Evolutionary conservation across 2,888 invertebrate species (phyloP).

Genomic region (Trissonchulus latispiculum): DNA sequence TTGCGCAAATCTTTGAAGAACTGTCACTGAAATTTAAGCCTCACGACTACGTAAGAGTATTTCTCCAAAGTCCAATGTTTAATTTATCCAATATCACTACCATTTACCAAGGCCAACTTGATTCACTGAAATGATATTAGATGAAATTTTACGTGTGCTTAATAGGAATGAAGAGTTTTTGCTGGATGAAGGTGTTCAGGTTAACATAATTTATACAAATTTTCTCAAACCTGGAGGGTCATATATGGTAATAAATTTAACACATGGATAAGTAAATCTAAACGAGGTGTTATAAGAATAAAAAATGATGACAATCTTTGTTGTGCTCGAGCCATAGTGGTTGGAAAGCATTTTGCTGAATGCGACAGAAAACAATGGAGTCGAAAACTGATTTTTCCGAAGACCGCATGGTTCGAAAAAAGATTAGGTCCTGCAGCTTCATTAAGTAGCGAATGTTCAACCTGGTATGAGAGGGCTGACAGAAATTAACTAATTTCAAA

Average conservation of each 20-base stretch:
- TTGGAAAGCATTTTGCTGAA: neutral
- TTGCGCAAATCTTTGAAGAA: neutral
- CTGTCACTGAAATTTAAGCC: neutral
- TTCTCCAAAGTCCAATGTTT: neutral
- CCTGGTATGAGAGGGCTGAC: neutral
- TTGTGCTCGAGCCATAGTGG: neutral
- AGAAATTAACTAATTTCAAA: neutral
- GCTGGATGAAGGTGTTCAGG: neutral
- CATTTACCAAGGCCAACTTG: neutral
- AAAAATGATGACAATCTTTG: neutral
- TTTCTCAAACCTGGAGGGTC: neutral
- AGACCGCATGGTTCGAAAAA: neutral
- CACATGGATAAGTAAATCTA: neutral
- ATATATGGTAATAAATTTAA: neutral
- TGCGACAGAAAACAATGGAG: neutral
- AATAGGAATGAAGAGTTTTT: neutral
- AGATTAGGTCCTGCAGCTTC: neutral
- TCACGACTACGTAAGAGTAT: slow-evolving; percentile 7
- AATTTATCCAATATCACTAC: slow-evolving; percentile 3
- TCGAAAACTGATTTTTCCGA: neutral
- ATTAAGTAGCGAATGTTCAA: neutral
- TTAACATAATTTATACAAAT: neutral
- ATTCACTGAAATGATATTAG: neutral
- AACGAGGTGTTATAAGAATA: neutral
- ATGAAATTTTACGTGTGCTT: neutral